Evolutionary conservation across 2,113 vertebrate genomes (phyloP).

Genomic region (Calyptomena viridis): DNA sequence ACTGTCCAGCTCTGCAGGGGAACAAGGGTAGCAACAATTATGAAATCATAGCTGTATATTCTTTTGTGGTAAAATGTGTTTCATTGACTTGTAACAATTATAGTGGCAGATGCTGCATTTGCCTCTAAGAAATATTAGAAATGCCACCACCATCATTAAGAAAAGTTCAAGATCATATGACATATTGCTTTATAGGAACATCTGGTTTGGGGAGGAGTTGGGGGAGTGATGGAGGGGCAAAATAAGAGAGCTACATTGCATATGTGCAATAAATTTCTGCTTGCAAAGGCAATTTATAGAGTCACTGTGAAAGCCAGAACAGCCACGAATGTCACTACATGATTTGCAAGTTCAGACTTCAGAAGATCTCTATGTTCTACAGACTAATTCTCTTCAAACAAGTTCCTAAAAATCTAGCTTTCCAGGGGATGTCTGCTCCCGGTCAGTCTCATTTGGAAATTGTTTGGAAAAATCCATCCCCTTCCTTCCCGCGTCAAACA

Average conservation of each 20-base stretch:
- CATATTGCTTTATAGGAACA: neutral
- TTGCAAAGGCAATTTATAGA: neutral
- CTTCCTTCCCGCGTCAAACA: neutral
- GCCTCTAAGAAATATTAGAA: conserved; percentile 45
- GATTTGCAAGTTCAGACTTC: neutral
- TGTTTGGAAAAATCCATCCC: neutral
- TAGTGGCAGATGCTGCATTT: neutral
- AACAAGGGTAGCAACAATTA: neutral
- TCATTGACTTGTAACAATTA: neutral
- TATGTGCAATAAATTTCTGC: neutral
- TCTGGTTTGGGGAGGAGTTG: neutral
- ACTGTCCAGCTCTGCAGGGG: neutral
- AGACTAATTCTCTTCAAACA: neutral
- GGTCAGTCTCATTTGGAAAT: neutral
- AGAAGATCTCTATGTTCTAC: neutral
- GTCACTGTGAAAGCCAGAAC: neutral
- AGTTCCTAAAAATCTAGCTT: neutral
- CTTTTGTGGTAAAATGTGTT: neutral
- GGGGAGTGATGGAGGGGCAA: neutral
- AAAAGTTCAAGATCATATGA: conserved; percentile 41
- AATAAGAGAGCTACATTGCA: neutral
- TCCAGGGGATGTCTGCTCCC: neutral
- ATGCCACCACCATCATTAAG: conserved; percentile 19
- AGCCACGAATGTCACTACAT: neutral
- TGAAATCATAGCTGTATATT: neutral